Evolutionary conservation across 1,140 invertebrate species (phyloP).

Genomic region (Goniozus legneri): DNA sequence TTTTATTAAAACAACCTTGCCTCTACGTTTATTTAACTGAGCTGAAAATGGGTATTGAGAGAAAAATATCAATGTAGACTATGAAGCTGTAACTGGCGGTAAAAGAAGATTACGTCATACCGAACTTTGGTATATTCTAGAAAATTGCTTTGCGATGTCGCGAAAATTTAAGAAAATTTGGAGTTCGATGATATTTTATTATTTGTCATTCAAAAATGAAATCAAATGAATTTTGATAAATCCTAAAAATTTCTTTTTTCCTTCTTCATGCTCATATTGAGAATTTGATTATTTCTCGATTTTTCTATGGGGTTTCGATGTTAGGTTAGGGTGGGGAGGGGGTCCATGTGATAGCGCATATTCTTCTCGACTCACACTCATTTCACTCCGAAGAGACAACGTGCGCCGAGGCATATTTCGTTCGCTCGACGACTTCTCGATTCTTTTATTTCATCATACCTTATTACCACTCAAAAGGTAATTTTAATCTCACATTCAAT

Average conservation of each 20-base stretch:
- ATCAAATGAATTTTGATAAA: background rate
- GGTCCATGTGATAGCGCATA: constrained; percentile 29
- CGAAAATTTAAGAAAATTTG: too few relatives aligned
- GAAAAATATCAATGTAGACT: too few relatives aligned
- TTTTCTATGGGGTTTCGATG: background rate
- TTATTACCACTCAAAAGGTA: background rate
- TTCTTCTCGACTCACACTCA: constrained; percentile 20
- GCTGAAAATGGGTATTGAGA: too few relatives aligned
- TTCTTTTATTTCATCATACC: background rate
- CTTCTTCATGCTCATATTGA: background rate
- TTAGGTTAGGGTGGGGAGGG: constrained; percentile 8
- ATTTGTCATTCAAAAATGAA: too few relatives aligned
- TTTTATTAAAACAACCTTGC: too few relatives aligned
- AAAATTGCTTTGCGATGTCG: too few relatives aligned
- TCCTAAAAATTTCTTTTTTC: background rate
- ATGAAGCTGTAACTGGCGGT: too few relatives aligned
- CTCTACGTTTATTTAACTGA: too few relatives aligned
- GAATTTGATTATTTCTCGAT: background rate
- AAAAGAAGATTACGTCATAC: too few relatives aligned
- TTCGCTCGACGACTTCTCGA: background rate
- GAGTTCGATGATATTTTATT: too few relatives aligned
- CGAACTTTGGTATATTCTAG: too few relatives aligned
- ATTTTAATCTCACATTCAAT: background rate
- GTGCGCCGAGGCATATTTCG: constrained; percentile 23
- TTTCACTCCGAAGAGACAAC: constrained; percentile 30